Base-by-base conservation (phyloP, 2,888 invertebrate species). In the Melitaea athalia region DNA sequence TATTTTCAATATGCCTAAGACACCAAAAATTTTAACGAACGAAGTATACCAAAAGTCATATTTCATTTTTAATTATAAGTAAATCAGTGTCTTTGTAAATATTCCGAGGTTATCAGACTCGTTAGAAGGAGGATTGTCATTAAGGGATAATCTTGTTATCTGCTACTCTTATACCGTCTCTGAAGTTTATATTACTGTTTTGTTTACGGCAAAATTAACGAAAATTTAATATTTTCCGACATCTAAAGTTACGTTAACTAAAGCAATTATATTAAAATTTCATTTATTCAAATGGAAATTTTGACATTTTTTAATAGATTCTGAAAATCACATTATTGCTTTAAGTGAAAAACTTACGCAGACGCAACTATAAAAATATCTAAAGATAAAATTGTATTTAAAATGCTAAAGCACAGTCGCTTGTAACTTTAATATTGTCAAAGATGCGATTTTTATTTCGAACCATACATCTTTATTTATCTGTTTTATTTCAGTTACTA, bases 161-260 rank as follows among this genome's bases (percentile, higher is more conserved):
- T 59, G 7, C 14, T 42, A 61, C 55, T 64, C 63, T 64, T 49
- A 53, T 70, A n/a, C 55, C 64, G 14, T 67, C 70, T 45, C 59
- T 31, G 43, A 59, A 64, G 57, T 70, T 64, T 64, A 67, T 67
- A 64, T 70, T 67, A 59, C 47, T 59, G 50, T 50, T 67, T 50
- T 67, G 67, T 59, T 70, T 67, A 59, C 57, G 47, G 38, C 42
- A 49, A 62, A 61, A 62, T 61, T 57, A 14, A 33, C 45, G 66
- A 53, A 49, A 62, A 61, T 67, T n/a, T 67, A 8, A 57, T 57
- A 57, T 49, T 47, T 65, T 67, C 49, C 50, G 38, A 59, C 10
- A 52, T 52, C 57, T 57, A 5, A 42, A 14, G 38, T 11, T 57
- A 15, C 15, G 38, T 15, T n/a, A 0, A 31, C 14, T n/a, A 11